Conservation (phyloP, 1,140 invertebrate species). For the Drosophila tsacasi region DNA sequence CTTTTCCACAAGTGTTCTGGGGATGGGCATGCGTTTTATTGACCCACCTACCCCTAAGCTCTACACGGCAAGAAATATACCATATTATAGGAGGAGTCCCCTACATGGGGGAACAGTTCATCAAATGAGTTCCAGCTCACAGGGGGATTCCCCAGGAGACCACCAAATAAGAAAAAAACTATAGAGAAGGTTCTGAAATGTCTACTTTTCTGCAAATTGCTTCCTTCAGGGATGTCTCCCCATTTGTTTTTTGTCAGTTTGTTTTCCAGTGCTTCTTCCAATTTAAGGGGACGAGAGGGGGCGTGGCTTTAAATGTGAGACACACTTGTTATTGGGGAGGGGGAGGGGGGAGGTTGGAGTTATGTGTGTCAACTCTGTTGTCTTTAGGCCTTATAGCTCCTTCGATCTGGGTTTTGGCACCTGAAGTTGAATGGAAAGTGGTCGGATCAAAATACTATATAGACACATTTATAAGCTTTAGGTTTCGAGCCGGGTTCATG, state of each 20-base stretch:
- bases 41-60: slow-evolving; percentile 27
- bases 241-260: background rate
- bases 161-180: background rate
- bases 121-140: background rate
- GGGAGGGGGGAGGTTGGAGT: no score
- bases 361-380: slow-evolving; percentile 12
- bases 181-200: background rate
- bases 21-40: slow-evolving; percentile 39
- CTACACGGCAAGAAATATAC: slow-evolving; percentile 19
- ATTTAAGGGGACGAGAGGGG: slow-evolving; percentile 8
- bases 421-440: background rate
- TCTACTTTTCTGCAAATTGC: slow-evolving; percentile 7
- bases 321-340: slow-evolving; percentile 1
- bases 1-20: slow-evolving; percentile 28
- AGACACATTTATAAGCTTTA: background rate
- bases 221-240: slow-evolving; percentile 2
- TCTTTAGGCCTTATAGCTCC: slow-evolving; percentile 2
- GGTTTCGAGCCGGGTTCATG: background rate
- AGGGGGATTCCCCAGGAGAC: background rate
- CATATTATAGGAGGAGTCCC: background rate
- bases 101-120: background rate
- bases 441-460: background rate
- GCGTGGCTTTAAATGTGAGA: slow-evolving; percentile 14
- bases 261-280: slow-evolving; percentile 5
- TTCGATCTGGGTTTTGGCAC: background rate